phyloP scores from a whole-genome alignment of 2,888 invertebrate genomes.

The Biston betularia region DNA sequence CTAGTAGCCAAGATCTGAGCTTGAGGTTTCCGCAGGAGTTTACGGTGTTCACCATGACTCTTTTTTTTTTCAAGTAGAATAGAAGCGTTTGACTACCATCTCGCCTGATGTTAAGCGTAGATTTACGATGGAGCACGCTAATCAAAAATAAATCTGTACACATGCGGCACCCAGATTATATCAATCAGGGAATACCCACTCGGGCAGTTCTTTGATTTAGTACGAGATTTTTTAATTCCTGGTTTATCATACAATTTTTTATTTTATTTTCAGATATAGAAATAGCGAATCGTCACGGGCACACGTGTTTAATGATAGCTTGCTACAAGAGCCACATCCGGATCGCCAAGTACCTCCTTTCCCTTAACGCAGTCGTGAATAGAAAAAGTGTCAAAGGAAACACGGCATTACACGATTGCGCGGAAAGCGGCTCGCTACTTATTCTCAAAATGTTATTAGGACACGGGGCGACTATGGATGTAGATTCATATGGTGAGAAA shows the following conservation, averaged over 20 bases:
- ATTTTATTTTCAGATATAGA: constrained; percentile 91
- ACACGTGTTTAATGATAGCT: constrained; percentile 99
- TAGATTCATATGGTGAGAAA: constrained; percentile 94
- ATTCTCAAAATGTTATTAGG: constrained; percentile 95
- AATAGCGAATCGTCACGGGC: constrained; percentile 97
- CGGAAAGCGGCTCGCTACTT: constrained; percentile 97
- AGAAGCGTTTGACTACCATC: too few relatives aligned
- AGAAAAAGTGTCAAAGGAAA: constrained; percentile 97
- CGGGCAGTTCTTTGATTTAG: background rate
- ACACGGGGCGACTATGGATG: constrained; percentile 96
- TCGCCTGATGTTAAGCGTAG: too few relatives aligned
- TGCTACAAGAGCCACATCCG: constrained; percentile 97
- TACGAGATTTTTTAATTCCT: background rate
- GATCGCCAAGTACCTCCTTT: constrained; percentile 95
- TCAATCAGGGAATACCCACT: too few relatives aligned
- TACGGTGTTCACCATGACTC: too few relatives aligned
- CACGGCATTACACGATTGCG: constrained; percentile 99
- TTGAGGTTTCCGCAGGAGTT: too few relatives aligned
- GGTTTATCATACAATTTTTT: constrained; percentile 9
- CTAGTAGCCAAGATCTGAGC: too few relatives aligned
- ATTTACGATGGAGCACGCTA: too few relatives aligned
- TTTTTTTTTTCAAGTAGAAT: too few relatives aligned
- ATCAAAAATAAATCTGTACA: too few relatives aligned
- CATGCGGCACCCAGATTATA: too few relatives aligned
- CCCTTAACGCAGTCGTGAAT: constrained; percentile 96